Evolutionary conservation across 2,113 vertebrate genomes (phyloP), one percentile per base, ranked within the genome.

Genomic region (Paratilapia polleni): DNA sequence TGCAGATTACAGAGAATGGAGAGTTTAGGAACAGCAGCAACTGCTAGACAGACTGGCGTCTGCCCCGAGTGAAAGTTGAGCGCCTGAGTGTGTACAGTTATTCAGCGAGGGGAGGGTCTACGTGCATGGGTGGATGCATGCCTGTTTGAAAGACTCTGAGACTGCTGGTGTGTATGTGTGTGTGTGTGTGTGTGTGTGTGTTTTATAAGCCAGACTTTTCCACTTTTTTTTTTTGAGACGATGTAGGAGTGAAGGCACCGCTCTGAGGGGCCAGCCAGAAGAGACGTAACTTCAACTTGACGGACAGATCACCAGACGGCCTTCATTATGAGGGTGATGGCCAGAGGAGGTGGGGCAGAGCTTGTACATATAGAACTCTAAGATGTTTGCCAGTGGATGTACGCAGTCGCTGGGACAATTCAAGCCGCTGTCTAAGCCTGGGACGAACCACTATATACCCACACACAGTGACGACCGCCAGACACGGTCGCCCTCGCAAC

Each of bases 21-120:
- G 98, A 99, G 95, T 99, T 99, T 95, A 94, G 98, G 90, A 99
- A 99, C 97, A 99, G 98, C 97, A 98, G 98, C 97, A 99, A 97
- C 95, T 99, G 98, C 89, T 99, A 96, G 96, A 86, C 86, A 61
- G 79, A 85, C 77, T 14, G 49, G 5, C 31, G 0, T 34, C 60
- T n/a, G 58, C 26, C 59, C 17, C 4, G 15, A 38, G 22, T 8
- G 76, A 56, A 43, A 31, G 56, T 15, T 1, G 82, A 47, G 82
- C 19, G 75, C 77, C 73, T 75, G 82, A 22, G 78, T 14, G 81
- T 89, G 89, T 91, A 91, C 89, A 88, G 84, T 36, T 73, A 41
- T 47, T 31, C 52, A n/a, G 3, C 0, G 31, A 3, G 68, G 38
- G 78, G 80, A 83, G n/a, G 59, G 63, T 31, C 52, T 61, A 20